Percentiles rank a stretch among this genome's conserved stretches.
Evolutionary conservation across 2,113 vertebrate species (phyloP).

Genomic region (Ictalurus punctatus): DNA sequence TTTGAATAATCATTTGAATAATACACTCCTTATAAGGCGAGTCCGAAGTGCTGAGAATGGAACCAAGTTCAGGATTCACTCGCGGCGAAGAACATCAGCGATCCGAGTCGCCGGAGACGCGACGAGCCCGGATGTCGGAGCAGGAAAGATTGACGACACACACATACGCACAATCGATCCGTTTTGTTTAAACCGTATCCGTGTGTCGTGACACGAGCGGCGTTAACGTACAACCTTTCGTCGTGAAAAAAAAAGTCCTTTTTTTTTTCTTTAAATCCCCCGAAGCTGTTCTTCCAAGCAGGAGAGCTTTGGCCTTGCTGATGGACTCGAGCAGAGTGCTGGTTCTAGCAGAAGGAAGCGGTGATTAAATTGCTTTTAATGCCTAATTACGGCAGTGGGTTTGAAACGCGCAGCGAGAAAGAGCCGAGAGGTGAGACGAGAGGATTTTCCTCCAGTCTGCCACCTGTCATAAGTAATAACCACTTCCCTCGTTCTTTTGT

Average conservation of each 20-base stretch:
- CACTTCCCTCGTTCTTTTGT: background rate
- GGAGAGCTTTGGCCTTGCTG: constrained; percentile 52
- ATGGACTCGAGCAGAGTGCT: constrained; percentile 51
- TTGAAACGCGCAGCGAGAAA: constrained; percentile 27
- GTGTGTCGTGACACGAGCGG: background rate
- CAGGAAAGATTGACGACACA: background rate
- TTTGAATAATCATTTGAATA: background rate
- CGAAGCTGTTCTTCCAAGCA: constrained; percentile 61
- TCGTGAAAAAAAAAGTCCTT: background rate
- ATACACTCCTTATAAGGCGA: background rate
- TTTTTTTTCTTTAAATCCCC: constrained; percentile 54
- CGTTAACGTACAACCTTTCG: background rate
- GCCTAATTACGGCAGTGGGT: constrained; percentile 65
- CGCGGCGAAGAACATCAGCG: background rate
- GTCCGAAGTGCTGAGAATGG: background rate
- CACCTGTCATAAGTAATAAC: constrained; percentile 47
- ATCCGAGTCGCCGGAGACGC: background rate
- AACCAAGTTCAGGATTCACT: background rate
- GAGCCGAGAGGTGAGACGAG: constrained; percentile 9
- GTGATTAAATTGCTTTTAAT: constrained; percentile 66
- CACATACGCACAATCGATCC: background rate
- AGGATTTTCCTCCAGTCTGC: constrained; percentile 33
- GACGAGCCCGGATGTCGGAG: background rate
- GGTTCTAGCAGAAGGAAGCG: constrained; percentile 67
- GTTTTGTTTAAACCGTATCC: background rate